A percentile compares a stretch with the other conserved stretches of the same genome.
phyloP scores from a whole-genome alignment of 1,140 invertebrate species.

The Aphis gossypii region DNA sequence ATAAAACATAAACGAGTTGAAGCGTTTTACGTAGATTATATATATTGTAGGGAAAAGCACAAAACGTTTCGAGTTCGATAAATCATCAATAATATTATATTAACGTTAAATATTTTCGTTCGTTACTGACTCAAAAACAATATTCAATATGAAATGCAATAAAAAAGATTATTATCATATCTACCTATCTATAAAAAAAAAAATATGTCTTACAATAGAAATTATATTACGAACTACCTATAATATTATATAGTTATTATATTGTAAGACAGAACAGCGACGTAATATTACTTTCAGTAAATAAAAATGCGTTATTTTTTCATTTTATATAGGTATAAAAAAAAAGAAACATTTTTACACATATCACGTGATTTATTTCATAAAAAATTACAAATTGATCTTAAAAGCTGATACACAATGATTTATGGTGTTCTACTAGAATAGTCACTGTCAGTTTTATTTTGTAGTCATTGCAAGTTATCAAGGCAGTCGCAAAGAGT shows the following conservation, averaged over 20 bases:
- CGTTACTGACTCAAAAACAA: not conserved
- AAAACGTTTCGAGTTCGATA: not conserved
- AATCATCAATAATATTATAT: not conserved
- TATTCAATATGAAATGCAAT: not conserved
- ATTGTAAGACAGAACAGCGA: not conserved
- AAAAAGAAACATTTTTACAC: constrained; percentile 20
- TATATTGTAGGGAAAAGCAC: too few relatives aligned
- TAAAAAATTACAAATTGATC: constrained; percentile 51
- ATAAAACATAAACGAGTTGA: too few relatives aligned
- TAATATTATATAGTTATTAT: not conserved
- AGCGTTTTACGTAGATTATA: too few relatives aligned
- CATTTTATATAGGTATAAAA: not conserved
- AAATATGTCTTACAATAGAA: not conserved
- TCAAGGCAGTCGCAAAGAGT: constrained; percentile 19
- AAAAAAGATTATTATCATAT: not conserved
- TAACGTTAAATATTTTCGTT: not conserved
- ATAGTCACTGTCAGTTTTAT: constrained; percentile 28
- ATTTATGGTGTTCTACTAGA: constrained; percentile 35
- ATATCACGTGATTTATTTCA: constrained; percentile 41
- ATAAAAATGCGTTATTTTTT: not conserved
- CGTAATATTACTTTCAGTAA: not conserved
- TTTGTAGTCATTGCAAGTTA: constrained; percentile 47
- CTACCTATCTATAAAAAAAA: not conserved
- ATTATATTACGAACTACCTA: not conserved
- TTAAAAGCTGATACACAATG: constrained; percentile 45